Conservation (phyloP, 2,113 vertebrate genomes). For the Strix aluco region DNA sequence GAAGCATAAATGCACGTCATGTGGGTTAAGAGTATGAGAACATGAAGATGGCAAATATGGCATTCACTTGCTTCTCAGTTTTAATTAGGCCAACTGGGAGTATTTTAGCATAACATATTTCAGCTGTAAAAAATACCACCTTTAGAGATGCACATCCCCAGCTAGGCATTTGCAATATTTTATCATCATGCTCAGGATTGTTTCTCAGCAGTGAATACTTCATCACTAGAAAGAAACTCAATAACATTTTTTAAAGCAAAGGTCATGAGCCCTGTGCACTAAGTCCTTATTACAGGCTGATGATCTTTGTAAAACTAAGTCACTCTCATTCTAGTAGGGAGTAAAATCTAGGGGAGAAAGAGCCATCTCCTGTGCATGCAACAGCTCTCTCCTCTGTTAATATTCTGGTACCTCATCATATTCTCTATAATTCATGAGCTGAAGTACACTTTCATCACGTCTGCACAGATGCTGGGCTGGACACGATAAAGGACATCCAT, state of each 20-base stretch:
- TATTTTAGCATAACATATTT: conserved; percentile 36
- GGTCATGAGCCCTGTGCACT: neutral
- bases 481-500: fast-evolving
- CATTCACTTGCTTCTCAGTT: conserved; percentile 12
- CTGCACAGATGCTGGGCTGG: neutral
- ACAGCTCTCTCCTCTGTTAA: neutral
- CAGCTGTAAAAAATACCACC: conserved; percentile 36
- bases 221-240: neutral
- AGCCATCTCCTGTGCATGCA: neutral
- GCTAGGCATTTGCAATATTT: conserved; percentile 17
- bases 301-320: neutral
- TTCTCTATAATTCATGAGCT: neutral
- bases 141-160: conserved; percentile 15
- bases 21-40: conserved; percentile 25
- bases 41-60: neutral
- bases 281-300: neutral
- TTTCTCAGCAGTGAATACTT: neutral
- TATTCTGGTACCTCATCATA: neutral
- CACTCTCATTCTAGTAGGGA: neutral
- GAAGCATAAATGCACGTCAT: conserved; percentile 4
- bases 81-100: conserved; percentile 64
- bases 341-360: neutral
- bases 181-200: neutral
- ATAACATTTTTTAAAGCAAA: conserved; percentile 1
- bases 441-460: neutral